Conservation (phyloP, 1,140 invertebrate species). For the Drosophila burlai region DNA sequence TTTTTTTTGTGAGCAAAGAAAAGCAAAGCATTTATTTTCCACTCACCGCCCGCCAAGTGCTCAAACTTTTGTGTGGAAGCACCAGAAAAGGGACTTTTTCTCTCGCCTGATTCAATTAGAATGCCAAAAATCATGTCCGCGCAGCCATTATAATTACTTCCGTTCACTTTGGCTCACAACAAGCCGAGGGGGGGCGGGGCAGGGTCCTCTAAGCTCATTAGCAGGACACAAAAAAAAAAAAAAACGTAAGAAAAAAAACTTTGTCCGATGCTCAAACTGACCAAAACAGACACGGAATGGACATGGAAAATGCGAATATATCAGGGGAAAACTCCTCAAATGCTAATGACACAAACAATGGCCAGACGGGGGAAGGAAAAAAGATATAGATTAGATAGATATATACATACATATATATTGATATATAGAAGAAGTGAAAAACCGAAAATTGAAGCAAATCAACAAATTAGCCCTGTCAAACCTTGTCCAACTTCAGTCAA, state of each 20-base stretch:
- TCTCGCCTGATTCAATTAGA: constrained; percentile 68
- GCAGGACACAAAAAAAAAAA: constrained; percentile 44
- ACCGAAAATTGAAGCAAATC: constrained; percentile 74
- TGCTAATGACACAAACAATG: constrained; percentile 65
- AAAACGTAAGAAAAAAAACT: constrained; percentile 42
- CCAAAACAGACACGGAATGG: constrained; percentile 41
- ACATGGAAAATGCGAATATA: constrained; percentile 8
- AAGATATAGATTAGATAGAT: constrained; percentile 24
- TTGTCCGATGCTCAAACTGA: constrained; percentile 51
- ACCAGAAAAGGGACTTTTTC: constrained; percentile 11
- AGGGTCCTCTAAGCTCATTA: constrained; percentile 69
- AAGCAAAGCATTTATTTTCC: constrained; percentile 19
- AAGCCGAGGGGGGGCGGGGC: neutral
- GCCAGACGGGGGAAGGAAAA: neutral
- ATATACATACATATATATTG: neutral
- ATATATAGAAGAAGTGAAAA: constrained; percentile 14
- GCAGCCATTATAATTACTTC: constrained; percentile 78
- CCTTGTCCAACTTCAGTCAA: constrained; percentile 60
- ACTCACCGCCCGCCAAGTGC: constrained; percentile 4
- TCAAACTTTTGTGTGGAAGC: neutral
- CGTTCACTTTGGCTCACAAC: constrained; percentile 20
- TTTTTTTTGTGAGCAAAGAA: neutral
- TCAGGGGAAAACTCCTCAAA: constrained; percentile 13
- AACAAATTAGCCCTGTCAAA: constrained; percentile 81
- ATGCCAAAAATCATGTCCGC: constrained; percentile 77